Evolutionary conservation across 2,888 invertebrate species (phyloP), one percentile per base, ranked within the genome.

Genomic region (Drosophila vallismaia): DNA sequence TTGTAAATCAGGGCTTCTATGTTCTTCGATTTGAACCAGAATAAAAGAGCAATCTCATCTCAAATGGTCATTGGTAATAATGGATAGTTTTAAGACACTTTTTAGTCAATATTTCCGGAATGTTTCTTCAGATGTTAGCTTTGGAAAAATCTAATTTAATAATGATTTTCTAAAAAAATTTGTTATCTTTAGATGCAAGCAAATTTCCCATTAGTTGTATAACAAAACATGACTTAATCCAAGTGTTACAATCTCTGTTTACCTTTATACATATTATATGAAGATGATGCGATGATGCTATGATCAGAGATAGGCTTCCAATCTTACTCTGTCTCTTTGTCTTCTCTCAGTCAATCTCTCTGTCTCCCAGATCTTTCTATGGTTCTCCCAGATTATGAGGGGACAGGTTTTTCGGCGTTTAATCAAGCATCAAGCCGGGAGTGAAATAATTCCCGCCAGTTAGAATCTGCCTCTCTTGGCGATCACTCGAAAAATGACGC

Each of bases 391-490:
- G 12, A 42, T 12, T 28, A 52, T 26, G 24, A 24, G 7, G 10
- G 38, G 72, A 70, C 69, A 50, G 69, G 69, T 70, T 72, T 38
- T 70, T 40, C 28, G 24, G 44, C 53, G 48, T 10, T 40, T 36
- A 50, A n/a, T 46, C 66, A 53, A 74, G 54, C 54, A 44, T 45
- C 48, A 46, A 68, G 54, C 40, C 14, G 24, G 53, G 53, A 52
- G 38, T 9, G 38, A 45, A 44, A 42, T 4, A 48, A 38, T 66
- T 44, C 54, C 66, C 56, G 56, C 42, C 69, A 88, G 88, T 84
- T 63, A 72, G 74, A 72, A 71, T 75, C 58, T 49, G 56, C 40
- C 48, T 64, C 52, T 79, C 86, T 54, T n/a, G 40, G 56, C 42
- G 56, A 24, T 48, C 57, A 29, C 36, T 24, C 5, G 50, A 29